These are phyloP conservation scores for Apantesis nais DNA, from an alignment of 2,888 invertebrate genomes.

Conservation along the genomic window DNA sequence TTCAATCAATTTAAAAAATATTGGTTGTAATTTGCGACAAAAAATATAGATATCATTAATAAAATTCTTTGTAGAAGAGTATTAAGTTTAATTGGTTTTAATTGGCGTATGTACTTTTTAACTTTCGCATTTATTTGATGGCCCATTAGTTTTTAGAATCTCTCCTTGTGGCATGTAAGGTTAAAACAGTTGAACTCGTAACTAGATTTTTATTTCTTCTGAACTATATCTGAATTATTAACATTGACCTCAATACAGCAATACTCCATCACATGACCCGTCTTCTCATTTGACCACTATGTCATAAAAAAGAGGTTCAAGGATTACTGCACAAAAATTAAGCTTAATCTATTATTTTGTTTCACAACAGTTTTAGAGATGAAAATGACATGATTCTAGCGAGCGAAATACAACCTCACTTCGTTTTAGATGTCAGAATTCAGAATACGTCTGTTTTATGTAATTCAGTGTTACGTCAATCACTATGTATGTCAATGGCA, in stretches of 20 bases:
- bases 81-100: background rate
- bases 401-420: background rate
- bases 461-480: slow-evolving; percentile 55
- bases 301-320: background rate
- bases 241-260: background rate
- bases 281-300: background rate
- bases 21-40: background rate
- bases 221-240: background rate
- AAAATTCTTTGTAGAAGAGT: background rate
- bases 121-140: background rate
- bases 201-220: background rate
- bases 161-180: background rate
- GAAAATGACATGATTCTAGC: background rate
- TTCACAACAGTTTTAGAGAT: too few species aligned
- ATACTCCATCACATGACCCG: background rate
- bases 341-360: background rate
- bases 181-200: background rate
- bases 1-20: slow-evolving; percentile 3
- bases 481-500: slow-evolving; percentile 72
- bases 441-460: slow-evolving; percentile 23
- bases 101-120: background rate
- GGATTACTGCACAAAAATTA: background rate
- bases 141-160: background rate
- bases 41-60: background rate
- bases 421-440: background rate